phyloP scores from a whole-genome alignment of 1,140 invertebrate genomes.

The Eulimnadia texana region DNA sequence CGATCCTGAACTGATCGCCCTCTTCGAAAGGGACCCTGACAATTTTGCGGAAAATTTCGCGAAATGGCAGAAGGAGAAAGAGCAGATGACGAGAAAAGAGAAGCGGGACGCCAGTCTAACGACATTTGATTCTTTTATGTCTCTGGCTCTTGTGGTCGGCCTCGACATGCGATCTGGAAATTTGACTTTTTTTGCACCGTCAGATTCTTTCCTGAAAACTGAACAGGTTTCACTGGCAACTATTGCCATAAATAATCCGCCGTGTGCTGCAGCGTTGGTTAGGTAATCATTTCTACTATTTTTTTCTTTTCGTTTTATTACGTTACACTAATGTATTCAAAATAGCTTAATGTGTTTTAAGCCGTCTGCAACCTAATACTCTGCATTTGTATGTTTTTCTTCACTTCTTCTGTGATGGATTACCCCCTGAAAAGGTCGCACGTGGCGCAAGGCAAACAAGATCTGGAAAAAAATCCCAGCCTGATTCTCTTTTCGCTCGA shows the following conservation, averaged over 20 bases:
- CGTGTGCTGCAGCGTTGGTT: not conserved
- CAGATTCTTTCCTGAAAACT: not conserved
- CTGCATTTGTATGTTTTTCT: no score
- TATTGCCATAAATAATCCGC: not conserved
- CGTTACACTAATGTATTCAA: no score
- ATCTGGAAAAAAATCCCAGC: not conserved
- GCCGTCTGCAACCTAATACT: no score
- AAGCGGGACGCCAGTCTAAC: not conserved
- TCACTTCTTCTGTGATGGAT: not conserved
- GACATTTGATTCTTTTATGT: conserved; percentile 5
- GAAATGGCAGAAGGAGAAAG: not conserved
- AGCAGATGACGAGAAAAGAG: not conserved
- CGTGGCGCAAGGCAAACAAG: not conserved
- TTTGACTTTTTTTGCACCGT: conserved; percentile 7
- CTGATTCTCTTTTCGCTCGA: not conserved
- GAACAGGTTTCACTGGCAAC: conserved; percentile 7
- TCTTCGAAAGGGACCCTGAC: conserved; percentile 1
- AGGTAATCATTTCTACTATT: no score
- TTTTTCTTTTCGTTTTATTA: no score
- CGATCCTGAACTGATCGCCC: conserved; percentile 5
- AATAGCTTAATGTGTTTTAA: no score
- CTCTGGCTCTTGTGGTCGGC: not conserved
- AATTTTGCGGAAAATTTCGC: not conserved
- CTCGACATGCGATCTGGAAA: not conserved
- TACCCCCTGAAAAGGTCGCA: not conserved